Base-by-base conservation (phyloP, 2,888 invertebrate species). In the Polia nebulosa region DNA sequence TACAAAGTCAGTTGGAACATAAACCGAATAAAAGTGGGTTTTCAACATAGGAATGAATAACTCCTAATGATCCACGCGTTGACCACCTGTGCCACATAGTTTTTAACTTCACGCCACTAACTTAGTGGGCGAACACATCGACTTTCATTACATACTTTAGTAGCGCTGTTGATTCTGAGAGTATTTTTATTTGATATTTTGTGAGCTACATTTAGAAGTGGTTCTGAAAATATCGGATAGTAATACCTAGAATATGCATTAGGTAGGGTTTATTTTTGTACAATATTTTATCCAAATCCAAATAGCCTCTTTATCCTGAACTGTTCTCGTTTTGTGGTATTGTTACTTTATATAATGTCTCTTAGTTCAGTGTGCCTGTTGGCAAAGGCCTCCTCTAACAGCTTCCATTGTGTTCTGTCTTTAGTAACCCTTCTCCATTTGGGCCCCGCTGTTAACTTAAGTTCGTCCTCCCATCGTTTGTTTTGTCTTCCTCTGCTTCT, bases 41-140 rank as follows among this genome's bases (percentile, higher is more conserved):
- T 41, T 4, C 29, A 34, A 32, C 41, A 22, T 22, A 1, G 36
- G 15, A 68, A 62, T 75, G 61, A 62, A 62, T 75, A 75, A 56
- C 25, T 34, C 49, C 15, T 76, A 76, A 79, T 61, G 68, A 75
- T 15, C 49, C 15, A 39, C 60, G 34, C 9, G 41, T 45, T 29
- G 49, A 41, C 76, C 76, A 75, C 61, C 76, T 68, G 76, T 1
- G 60, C 44, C 56, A 49, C 32, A 39, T 36, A 58, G 29, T 61
- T 66, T 53, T n/a, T 34, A 32, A 66, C 59, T 53, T 34, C n/a
- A 61, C 15, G 27, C 39, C 47, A 20, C 17, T 45, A 55, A 44
- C 36, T 36, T 63, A 58, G 29, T 20, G 13, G 7, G n/a, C 45
- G 11, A 44, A 62, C 52, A 53, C 20, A 52, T 39, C 45, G 39